Percentiles rank a stretch among this genome's conserved stretches.
Conservation (phyloP, 2,113 vertebrate species). For the Tor tambroides region DNA sequence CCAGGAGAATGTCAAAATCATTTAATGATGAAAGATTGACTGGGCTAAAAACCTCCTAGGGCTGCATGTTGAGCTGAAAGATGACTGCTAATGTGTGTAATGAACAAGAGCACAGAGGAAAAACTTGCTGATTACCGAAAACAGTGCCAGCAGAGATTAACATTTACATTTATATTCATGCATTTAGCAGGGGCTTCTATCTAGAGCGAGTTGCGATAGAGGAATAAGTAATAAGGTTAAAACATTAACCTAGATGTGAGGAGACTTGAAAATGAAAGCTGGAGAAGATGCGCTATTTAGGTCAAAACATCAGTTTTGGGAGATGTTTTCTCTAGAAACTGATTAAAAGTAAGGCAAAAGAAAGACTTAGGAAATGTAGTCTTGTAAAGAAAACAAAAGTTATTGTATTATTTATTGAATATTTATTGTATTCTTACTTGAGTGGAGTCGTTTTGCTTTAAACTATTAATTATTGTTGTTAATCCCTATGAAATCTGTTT, state of each 20-base stretch:
- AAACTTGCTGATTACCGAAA: background rate
- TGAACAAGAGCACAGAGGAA: background rate
- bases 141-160: background rate
- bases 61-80: background rate
- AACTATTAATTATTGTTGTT: no score
- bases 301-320: background rate
- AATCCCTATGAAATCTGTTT: no score
- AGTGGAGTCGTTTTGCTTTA: no score
- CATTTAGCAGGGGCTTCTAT: background rate
- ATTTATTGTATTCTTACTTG: no score
- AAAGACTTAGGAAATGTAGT: no score
- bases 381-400: no score
- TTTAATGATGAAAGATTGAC: background rate
- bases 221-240: background rate
- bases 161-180: constrained; percentile 2
- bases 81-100: background rate
- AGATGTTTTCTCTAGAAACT: background rate
- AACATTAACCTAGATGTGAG: background rate
- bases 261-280: background rate
- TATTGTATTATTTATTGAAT: no score
- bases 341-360: background rate
- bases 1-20: background rate
- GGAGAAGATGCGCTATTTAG: background rate
- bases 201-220: no score
- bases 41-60: background rate